These are phyloP conservation scores for Lochmaea crataegi DNA, from an alignment of 2,888 invertebrate genomes.

Conservation along the genomic window DNA sequence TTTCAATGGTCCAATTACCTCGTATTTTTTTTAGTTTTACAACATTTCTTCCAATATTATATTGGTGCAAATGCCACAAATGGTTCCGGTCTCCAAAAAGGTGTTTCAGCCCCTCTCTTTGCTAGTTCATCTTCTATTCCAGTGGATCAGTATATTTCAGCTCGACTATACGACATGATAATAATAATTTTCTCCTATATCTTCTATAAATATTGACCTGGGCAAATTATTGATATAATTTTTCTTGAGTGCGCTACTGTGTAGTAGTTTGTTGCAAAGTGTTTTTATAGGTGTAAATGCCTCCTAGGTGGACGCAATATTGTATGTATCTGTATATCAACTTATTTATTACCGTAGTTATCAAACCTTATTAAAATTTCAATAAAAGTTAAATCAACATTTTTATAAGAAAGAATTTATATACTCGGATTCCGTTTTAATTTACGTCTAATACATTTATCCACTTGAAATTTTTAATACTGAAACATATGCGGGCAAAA, in stretches of 20 bases:
- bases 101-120: too few species aligned
- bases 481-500: neutral
- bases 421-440: neutral
- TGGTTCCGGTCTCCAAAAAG: too few species aligned
- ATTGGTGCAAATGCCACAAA: too few species aligned
- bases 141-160: too few species aligned
- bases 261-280: neutral
- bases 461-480: neutral
- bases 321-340: slow-evolving; percentile 4
- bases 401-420: slow-evolving; percentile 2
- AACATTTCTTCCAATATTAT: too few species aligned
- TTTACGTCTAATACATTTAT: neutral
- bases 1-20: too few species aligned
- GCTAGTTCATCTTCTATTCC: too few species aligned
- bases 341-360: neutral
- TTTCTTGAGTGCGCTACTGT: neutral
- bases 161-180: too few species aligned
- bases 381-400: neutral
- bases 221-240: neutral
- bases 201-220: too few species aligned
- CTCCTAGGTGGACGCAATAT: slow-evolving; percentile 5
- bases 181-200: too few species aligned
- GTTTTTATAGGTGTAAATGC: neutral
- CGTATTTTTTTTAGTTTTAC: too few species aligned
- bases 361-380: slow-evolving; percentile 8